Base-by-base conservation (phyloP, 2,113 vertebrate genomes). In the Accipiter virgatus region DNA sequence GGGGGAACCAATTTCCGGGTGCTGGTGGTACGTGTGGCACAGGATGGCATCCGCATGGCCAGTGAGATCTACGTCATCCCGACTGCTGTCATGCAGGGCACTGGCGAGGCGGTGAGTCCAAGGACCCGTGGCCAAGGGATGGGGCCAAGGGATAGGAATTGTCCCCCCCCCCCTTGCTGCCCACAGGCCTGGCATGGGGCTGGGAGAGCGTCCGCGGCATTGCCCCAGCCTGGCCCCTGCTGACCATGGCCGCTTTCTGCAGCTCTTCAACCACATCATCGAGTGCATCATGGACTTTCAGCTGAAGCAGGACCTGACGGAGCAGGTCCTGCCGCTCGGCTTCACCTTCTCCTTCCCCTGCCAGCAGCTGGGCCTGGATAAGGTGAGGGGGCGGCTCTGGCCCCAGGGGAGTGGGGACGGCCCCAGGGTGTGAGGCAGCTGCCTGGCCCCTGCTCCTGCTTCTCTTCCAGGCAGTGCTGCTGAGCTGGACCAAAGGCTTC, bases 1-100 rank as follows among this genome's bases (percentile, higher is more conserved):
- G 99, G 99, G 2, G 99, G 99, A 10, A 99, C 99, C 16, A 99
- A 99, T 94, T 99, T 99, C 96, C 98, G 98, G 1, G 99, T 99
- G 52, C 98, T 99, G 63, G 96, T 98, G 32, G 98, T 99, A 3
- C 97, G 31, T 0, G 6, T 97, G 98, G 77, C 7, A 32, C 6
- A 95, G 93, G 91, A 38, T 0, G 86, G 98, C 14, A 93, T 98
- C 75, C 95, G 27, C 59, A 98, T 98, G 84, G 88, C 65, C 96
- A 98, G 93, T 7, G 92, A 99, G 97, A 96, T 98, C 94, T 99
- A 98, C 1, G 31, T 97, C 72, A 98, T 99, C 58, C 98, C 99
- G 0, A 83, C 97, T 27, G 5, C 95, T 0, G 50, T 99, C 65
- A 98, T 97, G 96, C 96, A 96, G 95, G 98, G 99, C 45, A 90